Evolutionary conservation across 2,888 invertebrate genomes (phyloP), one percentile per base, ranked within the genome.

Genomic region (Dryococelus australis): DNA sequence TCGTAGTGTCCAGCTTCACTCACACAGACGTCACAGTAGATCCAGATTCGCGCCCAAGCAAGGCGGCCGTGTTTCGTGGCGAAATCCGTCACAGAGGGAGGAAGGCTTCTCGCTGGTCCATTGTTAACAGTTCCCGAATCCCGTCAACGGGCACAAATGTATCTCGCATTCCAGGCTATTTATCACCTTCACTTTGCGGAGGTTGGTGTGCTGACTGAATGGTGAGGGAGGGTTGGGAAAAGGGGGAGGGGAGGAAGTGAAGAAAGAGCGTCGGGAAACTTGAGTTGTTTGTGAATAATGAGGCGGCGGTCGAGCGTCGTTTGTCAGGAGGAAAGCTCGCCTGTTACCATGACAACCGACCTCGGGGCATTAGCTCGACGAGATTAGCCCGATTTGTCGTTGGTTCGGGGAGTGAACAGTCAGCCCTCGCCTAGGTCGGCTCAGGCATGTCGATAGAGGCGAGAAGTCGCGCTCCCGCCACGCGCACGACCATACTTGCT

Each of bases 301-400:
- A 65, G 65, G 65, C 65, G n/a, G 65, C 24, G 65, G 65, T 8
- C 65, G 65, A 65, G 65, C 6, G 65, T 65, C 65, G 65, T 65
- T 65, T 65, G 65, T 65, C 65, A 65, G 65, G 65, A 10, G 65
- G 65, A 65, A 65, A 65, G 13, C 65, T 65, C 65, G 65, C 24
- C n/a, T 8, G 65, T 65, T 16, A 24, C 65, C 65, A 65, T 65
- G n/a, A 20, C 65, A 65, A 65, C 65, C 65, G 65, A 65, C 65
- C 65, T 65, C 65, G 65, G n/a, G 65, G 65, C 65, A 65, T 65
- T 65, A 65, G 65, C 65, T 65, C 65, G 65, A n/a, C 65, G 65
- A 65, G 65, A 65, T 65, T 65, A 65, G 24, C 65, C 65, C 65
- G 65, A 65, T 65, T 65, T 65, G 65, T 65, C 65, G 65, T 65